Percentiles rank a stretch among this genome's conserved stretches.
Evolutionary conservation across 2,797 vertebrate species (phyloP).

Genomic region (Botia almorhae): DNA sequence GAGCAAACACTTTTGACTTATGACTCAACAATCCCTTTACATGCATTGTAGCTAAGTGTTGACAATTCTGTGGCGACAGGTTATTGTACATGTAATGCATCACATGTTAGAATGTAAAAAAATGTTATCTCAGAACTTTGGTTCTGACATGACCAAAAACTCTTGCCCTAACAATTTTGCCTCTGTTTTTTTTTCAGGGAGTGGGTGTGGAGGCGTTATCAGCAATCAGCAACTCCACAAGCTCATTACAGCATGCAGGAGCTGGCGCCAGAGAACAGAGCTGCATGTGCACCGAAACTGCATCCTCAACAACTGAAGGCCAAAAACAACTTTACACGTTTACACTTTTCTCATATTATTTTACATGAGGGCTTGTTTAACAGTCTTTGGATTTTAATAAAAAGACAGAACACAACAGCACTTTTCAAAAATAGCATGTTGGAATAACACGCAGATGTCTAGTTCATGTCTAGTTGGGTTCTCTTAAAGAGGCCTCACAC

Average conservation of each 20-base stretch:
- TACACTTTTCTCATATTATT: conserved; percentile 1
- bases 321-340: not conserved
- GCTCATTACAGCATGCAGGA: conserved; percentile 71
- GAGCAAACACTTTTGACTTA: conserved; percentile 15
- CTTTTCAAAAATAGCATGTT: not conserved
- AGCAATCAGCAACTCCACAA: conserved; percentile 68
- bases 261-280: conserved; percentile 70
- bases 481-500: conserved; percentile 27
- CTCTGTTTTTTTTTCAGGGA: conserved; percentile 19
- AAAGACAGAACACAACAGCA: conserved; percentile 5
- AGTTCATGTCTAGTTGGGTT: conserved; percentile 28
- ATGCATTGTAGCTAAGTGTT: not conserved
- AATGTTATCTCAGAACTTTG: not conserved
- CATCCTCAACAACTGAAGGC: not conserved
- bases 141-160: not conserved
- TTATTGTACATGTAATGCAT: conserved; percentile 8
- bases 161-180: not conserved
- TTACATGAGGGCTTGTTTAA: conserved; percentile 10
- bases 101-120: not conserved
- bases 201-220: conserved; percentile 65
- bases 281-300: conserved; percentile 18
- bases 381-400: not conserved
- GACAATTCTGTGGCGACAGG: not conserved
- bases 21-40: not conserved
- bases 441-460: conserved; percentile 16